A percentile compares a stretch with the other conserved stretches of the same genome.
phyloP scores from a whole-genome alignment of 1,140 invertebrate genomes.

The Drosophila sucinea region DNA sequence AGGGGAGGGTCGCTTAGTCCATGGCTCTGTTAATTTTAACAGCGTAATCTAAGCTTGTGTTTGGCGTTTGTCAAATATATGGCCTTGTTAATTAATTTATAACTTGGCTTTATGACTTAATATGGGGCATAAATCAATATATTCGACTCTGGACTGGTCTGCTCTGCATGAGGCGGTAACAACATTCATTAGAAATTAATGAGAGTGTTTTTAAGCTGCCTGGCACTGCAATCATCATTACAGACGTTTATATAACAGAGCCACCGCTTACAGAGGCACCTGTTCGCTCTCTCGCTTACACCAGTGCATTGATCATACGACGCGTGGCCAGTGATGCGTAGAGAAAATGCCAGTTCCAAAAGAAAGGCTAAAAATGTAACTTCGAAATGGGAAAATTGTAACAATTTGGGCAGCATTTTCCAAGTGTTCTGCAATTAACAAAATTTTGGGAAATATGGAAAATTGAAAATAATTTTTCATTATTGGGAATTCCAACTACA shows the following conservation, averaged over 20 bases:
- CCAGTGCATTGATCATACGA: slow-evolving; percentile 42
- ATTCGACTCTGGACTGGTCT: neutral
- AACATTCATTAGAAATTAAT: slow-evolving; percentile 36
- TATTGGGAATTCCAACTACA: no score
- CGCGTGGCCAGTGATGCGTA: slow-evolving; percentile 46
- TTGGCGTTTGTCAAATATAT: slow-evolving; percentile 7
- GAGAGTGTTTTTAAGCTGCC: slow-evolving; percentile 27
- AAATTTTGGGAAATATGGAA: no score
- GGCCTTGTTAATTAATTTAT: slow-evolving; percentile 34
- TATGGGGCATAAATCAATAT: slow-evolving; percentile 31
- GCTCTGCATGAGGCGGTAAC: slow-evolving; percentile 16
- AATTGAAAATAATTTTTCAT: no score
- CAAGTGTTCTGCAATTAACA: no score
- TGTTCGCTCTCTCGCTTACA: slow-evolving; percentile 34
- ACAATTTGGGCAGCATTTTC: no score
- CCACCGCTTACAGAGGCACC: slow-evolving; percentile 35
- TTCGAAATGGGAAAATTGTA: no score
- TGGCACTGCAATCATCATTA: slow-evolving; percentile 23
- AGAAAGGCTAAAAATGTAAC: slow-evolving; percentile 7
- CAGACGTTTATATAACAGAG: slow-evolving; percentile 52
- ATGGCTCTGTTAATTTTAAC: slow-evolving; percentile 28
- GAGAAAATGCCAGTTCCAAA: slow-evolving; percentile 5
- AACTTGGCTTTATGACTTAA: slow-evolving; percentile 6
- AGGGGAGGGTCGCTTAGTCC: no score
- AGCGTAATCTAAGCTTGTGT: neutral